Evolutionary conservation across 2,113 vertebrate species (phyloP), one percentile per base, ranked within the genome.

Genomic region (Pachyramphus minor): DNA sequence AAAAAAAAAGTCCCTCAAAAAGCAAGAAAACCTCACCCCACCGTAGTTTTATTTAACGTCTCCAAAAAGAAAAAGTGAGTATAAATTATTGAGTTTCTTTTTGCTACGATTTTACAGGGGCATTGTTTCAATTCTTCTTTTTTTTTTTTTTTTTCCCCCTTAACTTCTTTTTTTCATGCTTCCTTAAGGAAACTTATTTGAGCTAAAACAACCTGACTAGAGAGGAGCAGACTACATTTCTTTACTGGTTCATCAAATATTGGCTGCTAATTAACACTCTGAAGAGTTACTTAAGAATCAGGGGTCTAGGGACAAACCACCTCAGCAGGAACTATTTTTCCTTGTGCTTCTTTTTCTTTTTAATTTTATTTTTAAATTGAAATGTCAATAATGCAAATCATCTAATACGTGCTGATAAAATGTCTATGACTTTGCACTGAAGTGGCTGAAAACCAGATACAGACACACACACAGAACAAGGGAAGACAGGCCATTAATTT

Each of bases 331-430:
- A 76, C 20, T 42, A 56, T 66, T 75, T 67, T 80, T 45, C 63
- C 64, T 53, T 52, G 14, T 24, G 41, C 60, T 8, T 94, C 60
- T 8, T 94, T 68, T 71, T 14, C 88, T 58, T 35, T 20, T 31
- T 52, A 13, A 42, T 75, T 58, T 58, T 47, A 66, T 45, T 73
- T 88, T 80, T 33, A 84, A 81, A 93, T 62, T 83, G 66, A 97
- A 97, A 97, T 85, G 90, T 86, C 96, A 96, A 95, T 94, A 93
- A 92, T 84, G 89, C 88, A 96, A 90, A 91, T 94, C 1, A 1
- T 86, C 55, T 59, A 42, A 89, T 89, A 67, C 3, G n/a, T 42
- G 66, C 75, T 82, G 74, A 91, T 94, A 75, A 96, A 96, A 91
- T 9, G 2, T 42, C 79, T 75, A 45, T 63, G 56, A 91, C 84